phyloP scores from a whole-genome alignment of 2,888 invertebrate species.

The Xestia rhomboidea region DNA sequence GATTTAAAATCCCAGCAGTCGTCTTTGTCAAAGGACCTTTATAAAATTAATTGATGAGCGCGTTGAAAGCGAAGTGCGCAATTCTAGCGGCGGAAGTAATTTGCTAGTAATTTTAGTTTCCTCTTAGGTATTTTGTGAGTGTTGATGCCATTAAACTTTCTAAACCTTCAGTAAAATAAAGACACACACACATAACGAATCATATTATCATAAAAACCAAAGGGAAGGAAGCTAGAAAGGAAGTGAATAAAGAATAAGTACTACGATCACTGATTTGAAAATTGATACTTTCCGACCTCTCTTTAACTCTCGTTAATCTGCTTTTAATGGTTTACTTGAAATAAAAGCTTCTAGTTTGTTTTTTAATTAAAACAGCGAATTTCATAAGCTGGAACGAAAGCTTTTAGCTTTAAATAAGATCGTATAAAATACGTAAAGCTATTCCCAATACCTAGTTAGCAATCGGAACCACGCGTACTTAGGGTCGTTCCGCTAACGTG shows the following conservation, averaged over 20 bases:
- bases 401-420: neutral
- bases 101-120: conserved; percentile 53
- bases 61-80: conserved; percentile 49
- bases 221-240: no score
- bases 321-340: neutral
- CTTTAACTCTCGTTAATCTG: neutral
- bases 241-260: neutral
- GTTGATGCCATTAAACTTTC: neutral
- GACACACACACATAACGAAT: no score
- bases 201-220: no score
- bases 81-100: conserved; percentile 42
- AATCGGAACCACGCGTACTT: conserved; percentile 50
- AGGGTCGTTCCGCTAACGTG: conserved; percentile 50
- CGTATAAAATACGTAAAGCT: neutral
- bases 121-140: conserved; percentile 10
- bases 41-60: conserved; percentile 67
- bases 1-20: conserved; percentile 70
- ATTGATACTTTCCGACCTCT: no score
- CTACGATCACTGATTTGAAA: neutral
- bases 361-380: neutral
- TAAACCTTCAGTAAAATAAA: neutral
- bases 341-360: no score
- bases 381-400: neutral
- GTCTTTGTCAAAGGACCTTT: conserved; percentile 66
- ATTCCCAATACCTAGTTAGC: conserved; percentile 29